Evolutionary conservation across 2,888 invertebrate genomes (phyloP).

Genomic region (Lycia hirtaria): DNA sequence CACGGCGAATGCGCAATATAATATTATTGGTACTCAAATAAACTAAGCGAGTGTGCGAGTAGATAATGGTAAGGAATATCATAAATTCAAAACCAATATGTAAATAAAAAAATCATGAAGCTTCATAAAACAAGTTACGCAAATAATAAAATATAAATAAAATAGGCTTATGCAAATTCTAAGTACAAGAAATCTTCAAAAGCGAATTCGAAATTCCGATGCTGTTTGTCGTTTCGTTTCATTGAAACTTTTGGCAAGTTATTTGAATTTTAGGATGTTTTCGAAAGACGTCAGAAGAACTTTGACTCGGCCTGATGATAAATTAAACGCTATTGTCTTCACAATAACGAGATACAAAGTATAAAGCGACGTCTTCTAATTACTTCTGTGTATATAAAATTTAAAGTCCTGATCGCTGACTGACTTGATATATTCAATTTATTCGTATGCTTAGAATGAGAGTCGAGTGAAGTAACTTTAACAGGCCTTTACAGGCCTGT

Average conservation of each 20-base stretch:
- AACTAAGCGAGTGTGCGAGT: no score
- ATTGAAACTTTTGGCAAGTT: slow-evolving; percentile 28
- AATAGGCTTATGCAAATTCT: slow-evolving; percentile 14
- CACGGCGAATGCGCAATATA: no score
- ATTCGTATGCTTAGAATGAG: no score
- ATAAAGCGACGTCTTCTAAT: not conserved
- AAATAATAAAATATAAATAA: not conserved
- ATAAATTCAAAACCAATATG: no score
- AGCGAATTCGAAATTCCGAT: slow-evolving; percentile 17
- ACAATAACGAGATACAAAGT: slow-evolving; percentile 2
- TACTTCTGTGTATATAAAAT: no score
- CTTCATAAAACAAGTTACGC: not conserved
- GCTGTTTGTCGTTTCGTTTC: slow-evolving; percentile 29
- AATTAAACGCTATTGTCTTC: slow-evolving; percentile 29
- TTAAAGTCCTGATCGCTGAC: no score
- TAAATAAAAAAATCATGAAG: not conserved
- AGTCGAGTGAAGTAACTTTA: no score
- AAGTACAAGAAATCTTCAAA: slow-evolving; percentile 16
- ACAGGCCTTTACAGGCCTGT: no score
- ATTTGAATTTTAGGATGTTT: slow-evolving; percentile 30
- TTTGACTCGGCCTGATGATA: slow-evolving; percentile 28
- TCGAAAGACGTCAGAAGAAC: slow-evolving; percentile 17
- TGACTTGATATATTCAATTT: no score
- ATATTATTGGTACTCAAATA: no score
- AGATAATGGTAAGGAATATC: no score